These are phyloP conservation scores for Nephotettix cincticeps DNA, from an alignment of 1,140 invertebrate species.

Conservation along the genomic window DNA sequence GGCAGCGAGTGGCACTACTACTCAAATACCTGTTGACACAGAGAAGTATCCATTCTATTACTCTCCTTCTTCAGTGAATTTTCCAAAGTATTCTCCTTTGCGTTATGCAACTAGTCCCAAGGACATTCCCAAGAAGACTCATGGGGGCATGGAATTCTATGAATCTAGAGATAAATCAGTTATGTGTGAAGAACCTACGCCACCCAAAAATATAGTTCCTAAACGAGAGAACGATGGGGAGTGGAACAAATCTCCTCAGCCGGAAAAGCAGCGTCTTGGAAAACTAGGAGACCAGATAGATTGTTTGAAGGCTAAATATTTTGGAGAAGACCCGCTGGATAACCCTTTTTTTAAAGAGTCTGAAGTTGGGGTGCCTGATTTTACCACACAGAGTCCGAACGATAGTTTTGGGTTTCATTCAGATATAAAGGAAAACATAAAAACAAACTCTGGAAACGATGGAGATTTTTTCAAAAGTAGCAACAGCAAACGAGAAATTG, in stretches of 20 bases:
- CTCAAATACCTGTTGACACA: constrained; percentile 39
- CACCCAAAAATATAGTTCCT: constrained; percentile 47
- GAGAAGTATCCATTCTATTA: constrained; percentile 53
- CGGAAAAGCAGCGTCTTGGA: constrained; percentile 45
- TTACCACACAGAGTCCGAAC: background rate
- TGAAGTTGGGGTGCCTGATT: background rate
- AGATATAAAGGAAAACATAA: constrained; percentile 25
- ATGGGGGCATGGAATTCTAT: constrained; percentile 59
- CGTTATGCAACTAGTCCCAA: constrained; percentile 58
- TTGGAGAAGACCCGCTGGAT: constrained; percentile 69
- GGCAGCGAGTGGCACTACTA: constrained; percentile 29
- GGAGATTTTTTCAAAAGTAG: too few species aligned
- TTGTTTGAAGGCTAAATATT: constrained; percentile 71
- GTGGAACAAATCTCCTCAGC: constrained; percentile 39
- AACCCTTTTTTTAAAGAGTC: constrained; percentile 69
- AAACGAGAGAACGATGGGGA: constrained; percentile 44
- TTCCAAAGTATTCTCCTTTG: constrained; percentile 56
- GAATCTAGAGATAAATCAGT: constrained; percentile 51
- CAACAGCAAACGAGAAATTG: too few species aligned
- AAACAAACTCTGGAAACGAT: background rate
- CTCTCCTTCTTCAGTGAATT: constrained; percentile 33
- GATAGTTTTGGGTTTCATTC: constrained; percentile 24
- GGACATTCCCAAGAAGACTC: constrained; percentile 50
- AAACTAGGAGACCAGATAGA: constrained; percentile 70
- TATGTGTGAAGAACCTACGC: constrained; percentile 48